phyloP scores from a whole-genome alignment of 1,140 invertebrate species.

The Anastrepha obliqua region DNA sequence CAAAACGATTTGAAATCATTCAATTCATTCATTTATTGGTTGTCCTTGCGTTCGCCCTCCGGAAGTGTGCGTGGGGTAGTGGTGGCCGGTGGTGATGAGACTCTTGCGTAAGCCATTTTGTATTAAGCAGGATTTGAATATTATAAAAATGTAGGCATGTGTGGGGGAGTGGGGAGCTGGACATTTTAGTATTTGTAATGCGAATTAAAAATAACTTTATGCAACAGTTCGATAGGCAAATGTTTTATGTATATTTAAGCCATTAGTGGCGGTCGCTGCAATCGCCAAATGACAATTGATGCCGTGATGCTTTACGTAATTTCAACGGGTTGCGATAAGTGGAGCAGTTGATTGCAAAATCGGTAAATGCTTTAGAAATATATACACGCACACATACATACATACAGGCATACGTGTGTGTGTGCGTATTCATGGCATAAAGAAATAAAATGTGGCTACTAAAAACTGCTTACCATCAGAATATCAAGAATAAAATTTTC shows the following conservation, averaged over 20 bases:
- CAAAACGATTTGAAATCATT: conserved; percentile 74
- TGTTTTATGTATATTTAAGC: conserved; percentile 47
- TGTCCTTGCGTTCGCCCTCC: conserved; percentile 23
- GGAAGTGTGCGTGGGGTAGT: background rate
- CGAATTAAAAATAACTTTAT: conserved; percentile 33
- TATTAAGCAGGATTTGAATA: conserved; percentile 5
- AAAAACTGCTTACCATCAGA: no score
- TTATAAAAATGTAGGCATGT: conserved; percentile 19
- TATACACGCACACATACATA: background rate
- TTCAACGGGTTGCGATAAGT: background rate
- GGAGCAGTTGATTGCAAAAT: conserved; percentile 51
- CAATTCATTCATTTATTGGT: conserved; percentile 52
- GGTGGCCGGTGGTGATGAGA: no score
- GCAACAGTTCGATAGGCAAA: conserved; percentile 43
- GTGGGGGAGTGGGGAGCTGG: background rate
- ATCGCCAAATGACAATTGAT: conserved; percentile 45
- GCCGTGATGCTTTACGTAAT: conserved; percentile 10
- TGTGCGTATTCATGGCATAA: background rate
- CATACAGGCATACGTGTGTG: conserved; percentile 43
- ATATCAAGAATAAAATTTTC: no score
- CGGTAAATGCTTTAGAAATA: background rate
- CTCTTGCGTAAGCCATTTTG: conserved; percentile 6
- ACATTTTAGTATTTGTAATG: background rate
- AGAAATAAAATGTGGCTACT: no score
- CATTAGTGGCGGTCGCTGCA: conserved; percentile 45